Percentiles rank a stretch among this genome's conserved stretches.
phyloP scores from a whole-genome alignment of 2,797 vertebrate genomes.

The Platyrinchus mystaceus region DNA sequence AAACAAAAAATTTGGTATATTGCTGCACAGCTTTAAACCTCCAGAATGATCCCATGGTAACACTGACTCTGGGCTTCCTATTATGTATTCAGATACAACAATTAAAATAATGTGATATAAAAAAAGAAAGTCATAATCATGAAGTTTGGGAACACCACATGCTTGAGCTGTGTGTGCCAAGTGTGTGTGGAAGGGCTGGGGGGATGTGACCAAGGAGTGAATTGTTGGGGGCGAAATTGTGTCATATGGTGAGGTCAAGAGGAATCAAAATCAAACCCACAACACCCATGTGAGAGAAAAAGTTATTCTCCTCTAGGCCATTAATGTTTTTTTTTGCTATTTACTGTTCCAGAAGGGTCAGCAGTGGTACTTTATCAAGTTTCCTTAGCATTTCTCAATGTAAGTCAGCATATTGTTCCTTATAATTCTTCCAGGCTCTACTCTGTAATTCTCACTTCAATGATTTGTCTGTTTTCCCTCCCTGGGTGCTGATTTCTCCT shows the following conservation, averaged over 20 bases:
- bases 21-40: background rate
- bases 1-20: background rate
- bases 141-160: constrained; percentile 20
- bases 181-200: background rate
- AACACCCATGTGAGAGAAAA: background rate
- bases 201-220: background rate
- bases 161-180: constrained; percentile 15
- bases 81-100: constrained; percentile 25
- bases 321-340: background rate
- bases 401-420: background rate
- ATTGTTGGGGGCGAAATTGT: background rate
- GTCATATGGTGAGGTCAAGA: background rate
- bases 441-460: background rate
- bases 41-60: constrained; percentile 46
- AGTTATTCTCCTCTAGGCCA: background rate
- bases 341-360: background rate
- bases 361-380: background rate
- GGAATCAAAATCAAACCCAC: background rate
- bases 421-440: background rate
- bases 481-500: background rate
- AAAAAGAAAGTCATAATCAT: constrained; percentile 21
- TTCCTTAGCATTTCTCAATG: background rate
- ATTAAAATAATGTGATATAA: constrained; percentile 38
- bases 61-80: constrained; percentile 13
- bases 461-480: background rate